Percentiles rank a stretch among this genome's conserved stretches.
Evolutionary conservation across 1,140 invertebrate species (phyloP).

Genomic region (Acyrthosiphon pisum): DNA sequence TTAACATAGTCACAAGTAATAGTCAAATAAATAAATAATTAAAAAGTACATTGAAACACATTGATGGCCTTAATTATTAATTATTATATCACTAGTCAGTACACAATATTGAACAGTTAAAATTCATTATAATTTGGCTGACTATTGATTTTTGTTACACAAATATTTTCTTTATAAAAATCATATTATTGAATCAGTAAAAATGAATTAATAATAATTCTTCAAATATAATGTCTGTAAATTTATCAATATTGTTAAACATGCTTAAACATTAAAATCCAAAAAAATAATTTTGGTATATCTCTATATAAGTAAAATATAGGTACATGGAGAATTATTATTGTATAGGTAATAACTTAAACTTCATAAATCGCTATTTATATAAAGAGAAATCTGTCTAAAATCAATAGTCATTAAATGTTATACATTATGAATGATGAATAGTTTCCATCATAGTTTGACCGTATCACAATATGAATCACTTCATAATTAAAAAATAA

Average conservation of each 20-base stretch:
- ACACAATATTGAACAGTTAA: conserved; percentile 36
- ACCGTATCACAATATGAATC: conserved; percentile 39
- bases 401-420: conserved; percentile 4
- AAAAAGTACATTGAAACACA: conserved; percentile 41
- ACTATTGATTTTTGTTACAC: conserved; percentile 17
- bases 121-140: not conserved
- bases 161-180: not conserved
- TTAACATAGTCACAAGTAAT: not conserved
- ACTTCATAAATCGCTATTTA: not conserved
- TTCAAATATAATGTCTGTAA: not conserved
- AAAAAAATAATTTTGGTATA: not conserved
- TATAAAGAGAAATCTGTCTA: conserved; percentile 12
- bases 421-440: not conserved
- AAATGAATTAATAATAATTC: not conserved
- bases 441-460: not conserved
- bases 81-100: conserved; percentile 47
- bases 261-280: not conserved
- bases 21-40: conserved; percentile 2
- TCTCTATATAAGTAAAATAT: not conserved
- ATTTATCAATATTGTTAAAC: not conserved
- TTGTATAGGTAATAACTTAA: not conserved
- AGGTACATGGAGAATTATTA: not conserved
- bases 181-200: not conserved
- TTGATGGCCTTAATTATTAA: conserved; percentile 31
- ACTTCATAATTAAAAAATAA: conserved; percentile 10